Percentiles rank a stretch among this genome's conserved stretches.
phyloP scores from a whole-genome alignment of 2,113 vertebrate species.

The Ophiodon elongatus region DNA sequence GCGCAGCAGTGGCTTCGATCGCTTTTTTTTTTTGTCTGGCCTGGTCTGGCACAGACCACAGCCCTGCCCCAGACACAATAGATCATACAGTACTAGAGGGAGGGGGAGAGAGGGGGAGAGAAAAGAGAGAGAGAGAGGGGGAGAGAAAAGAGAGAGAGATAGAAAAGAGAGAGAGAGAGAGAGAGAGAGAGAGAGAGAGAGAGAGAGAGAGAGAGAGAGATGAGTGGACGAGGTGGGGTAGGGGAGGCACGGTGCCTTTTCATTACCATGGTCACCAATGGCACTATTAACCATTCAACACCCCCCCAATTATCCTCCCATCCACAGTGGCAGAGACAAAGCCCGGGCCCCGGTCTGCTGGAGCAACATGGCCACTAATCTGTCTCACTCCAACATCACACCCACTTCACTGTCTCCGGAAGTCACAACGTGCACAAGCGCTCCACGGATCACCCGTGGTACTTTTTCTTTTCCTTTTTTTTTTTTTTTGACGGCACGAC shows the following conservation, averaged over 20 bases:
- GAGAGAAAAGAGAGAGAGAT: conserved; percentile 31
- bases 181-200: conserved; percentile 26
- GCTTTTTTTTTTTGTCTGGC: conserved; percentile 74
- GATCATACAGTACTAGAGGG: conserved; percentile 75
- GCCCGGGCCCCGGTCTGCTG: conserved; percentile 78
- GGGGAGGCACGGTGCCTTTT: conserved; percentile 78
- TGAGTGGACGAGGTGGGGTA: conserved; percentile 66
- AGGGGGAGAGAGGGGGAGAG: conserved; percentile 28
- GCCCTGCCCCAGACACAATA: conserved; percentile 83
- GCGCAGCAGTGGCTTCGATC: conserved; percentile 79
- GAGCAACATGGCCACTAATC: conserved; percentile 82
- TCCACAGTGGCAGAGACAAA: conserved; percentile 84
- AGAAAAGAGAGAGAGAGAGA: conserved; percentile 43
- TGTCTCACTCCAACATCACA: conserved; percentile 79
- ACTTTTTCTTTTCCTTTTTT: conserved; percentile 72
- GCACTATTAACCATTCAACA: conserved; percentile 86
- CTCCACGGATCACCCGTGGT: conserved; percentile 71
- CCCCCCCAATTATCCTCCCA: conserved; percentile 83
- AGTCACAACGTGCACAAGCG: conserved; percentile 62
- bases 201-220: conserved; percentile 35
- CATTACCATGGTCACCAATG: conserved; percentile 87
- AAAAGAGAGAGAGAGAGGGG: conserved; percentile 39
- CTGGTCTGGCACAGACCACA: conserved; percentile 78
- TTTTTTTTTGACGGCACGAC: conserved; percentile 47
- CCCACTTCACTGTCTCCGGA: conserved; percentile 75